Evolutionary conservation across 2,113 vertebrate species (phyloP), one percentile per base, ranked within the genome.

Genomic region (Colossoma macropomum): DNA sequence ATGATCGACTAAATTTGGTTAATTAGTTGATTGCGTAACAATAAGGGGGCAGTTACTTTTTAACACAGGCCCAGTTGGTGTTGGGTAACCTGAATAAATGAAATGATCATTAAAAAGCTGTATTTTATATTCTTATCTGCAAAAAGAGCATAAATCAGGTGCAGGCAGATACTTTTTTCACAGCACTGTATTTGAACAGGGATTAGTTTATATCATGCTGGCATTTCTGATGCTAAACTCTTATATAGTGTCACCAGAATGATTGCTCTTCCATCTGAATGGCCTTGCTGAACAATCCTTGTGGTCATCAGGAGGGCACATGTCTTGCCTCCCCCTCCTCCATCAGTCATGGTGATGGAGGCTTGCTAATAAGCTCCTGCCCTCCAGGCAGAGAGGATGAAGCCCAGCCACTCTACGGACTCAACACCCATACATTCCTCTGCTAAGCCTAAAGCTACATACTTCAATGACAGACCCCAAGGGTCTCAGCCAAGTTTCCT

Each of bases 291-390:
- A 59, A 23, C 69, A 45, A 30, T 56, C 21, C 66, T 30, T 27
- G 27, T 28, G 19, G 65, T 76, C 71, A 85, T 78, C 32, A n/a
- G 34, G 23, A 82, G 82, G 41, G 56, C 69, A 65, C 69, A 72
- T 17, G 65, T 73, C 27, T 48, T 48, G 45, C 19, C 41, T 19
- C 66, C 38, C 68, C 30, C 60, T 60, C 25, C 45, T 38, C 45
- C 19, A 27, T 60, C 30, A 79, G 25, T 25, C 60, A 54, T 48
- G 69, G 56, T 78, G 56, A 73, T 76, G 63, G 65, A 75, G 84
- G 69, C 62, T 82, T 59, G 66, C 77, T 80, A 80, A 84, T 84
- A 82, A 86, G 81, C 72, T 75, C 50, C 38, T 66, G 73, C 50
- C 75, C 77, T 80, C 60, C 9, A 80, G 71, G 68, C 54, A 71